phyloP scores from a whole-genome alignment of 2,113 vertebrate species.

The Ursus arctos region DNA sequence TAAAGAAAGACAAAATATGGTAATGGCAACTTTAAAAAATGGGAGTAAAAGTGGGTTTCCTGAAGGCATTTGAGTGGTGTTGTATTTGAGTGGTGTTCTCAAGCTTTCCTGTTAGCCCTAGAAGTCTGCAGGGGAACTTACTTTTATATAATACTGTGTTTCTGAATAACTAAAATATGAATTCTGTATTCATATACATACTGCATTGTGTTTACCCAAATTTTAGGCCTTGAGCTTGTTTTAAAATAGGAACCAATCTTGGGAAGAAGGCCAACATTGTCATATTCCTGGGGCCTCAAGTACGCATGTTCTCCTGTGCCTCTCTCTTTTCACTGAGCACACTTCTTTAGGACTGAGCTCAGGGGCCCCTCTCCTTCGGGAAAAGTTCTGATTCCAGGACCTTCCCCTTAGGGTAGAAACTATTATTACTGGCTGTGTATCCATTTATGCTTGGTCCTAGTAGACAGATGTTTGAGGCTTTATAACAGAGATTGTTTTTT shows the following conservation, averaged over 20 bases:
- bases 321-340: not conserved
- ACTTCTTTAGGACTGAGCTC: not conserved
- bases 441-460: not conserved
- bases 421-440: not conserved
- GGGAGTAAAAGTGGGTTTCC: not conserved
- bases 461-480: not conserved
- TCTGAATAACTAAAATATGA: not conserved
- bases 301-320: not conserved
- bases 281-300: not conserved
- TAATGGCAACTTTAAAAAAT: not conserved
- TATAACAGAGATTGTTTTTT: not conserved
- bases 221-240: conserved; percentile 1
- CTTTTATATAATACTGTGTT: not conserved
- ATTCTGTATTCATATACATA: not conserved
- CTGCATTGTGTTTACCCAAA: not conserved
- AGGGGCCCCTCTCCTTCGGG: not conserved
- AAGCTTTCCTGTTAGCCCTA: not conserved
- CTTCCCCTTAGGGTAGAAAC: not conserved
- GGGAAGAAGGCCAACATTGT: no score
- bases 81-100: not conserved
- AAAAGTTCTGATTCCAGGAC: not conserved
- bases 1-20: not conserved
- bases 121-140: not conserved
- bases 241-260: not conserved
- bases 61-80: not conserved